Base-by-base conservation (phyloP, 2,797 vertebrate species). In the Gallinago solitaria region DNA sequence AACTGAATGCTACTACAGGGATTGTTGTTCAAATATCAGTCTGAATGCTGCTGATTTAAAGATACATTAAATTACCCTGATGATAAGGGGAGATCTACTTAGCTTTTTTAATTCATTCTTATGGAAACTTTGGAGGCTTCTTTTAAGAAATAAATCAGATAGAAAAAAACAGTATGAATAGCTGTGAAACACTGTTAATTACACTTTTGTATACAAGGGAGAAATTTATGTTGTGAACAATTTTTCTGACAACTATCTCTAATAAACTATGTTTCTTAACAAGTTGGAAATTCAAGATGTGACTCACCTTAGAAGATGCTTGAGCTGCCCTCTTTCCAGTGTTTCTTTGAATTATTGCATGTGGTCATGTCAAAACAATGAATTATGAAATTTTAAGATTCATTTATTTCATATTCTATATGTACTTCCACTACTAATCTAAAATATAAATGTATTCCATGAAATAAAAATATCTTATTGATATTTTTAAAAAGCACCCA, bases 301-400 rank as follows among this genome's bases (percentile, higher is more conserved):
- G 57, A 80, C 27, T 96, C 43, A 57, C 70, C 33, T 96, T 74
- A 89, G 27, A 96, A 91, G 48, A n/a, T 41, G 28, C 24, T 60
- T 83, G 43, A 60, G 63, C 63, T 94, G 54, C 48, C 37, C 23
- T 93, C 65, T 79, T 89, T 87, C 45, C 65, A 61, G 50, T 74
- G 74, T 73, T 70, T 94, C 73, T 89, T 53, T 71, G 77, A 83
- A 93, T 88, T 92, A 68, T 35, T 90, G 73, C 73, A 32, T 77
- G 53, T 33, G 41, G 64, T 90, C 69, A n/a, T 89, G 37, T 91
- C 67, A 85, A 84, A 95, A 93, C 63, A 90, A 2, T 85, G 67
- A 90, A 77, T 88, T 94, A 79, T 51, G 73, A 96, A 95, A 92
- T 68, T 68, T 50, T 77, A 95, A 94, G 85, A 93, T 91, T 35